phyloP scores from a whole-genome alignment of 35 echinoderm and acorn worm species.

The Hemicentrotus pulcherrimus region DNA sequence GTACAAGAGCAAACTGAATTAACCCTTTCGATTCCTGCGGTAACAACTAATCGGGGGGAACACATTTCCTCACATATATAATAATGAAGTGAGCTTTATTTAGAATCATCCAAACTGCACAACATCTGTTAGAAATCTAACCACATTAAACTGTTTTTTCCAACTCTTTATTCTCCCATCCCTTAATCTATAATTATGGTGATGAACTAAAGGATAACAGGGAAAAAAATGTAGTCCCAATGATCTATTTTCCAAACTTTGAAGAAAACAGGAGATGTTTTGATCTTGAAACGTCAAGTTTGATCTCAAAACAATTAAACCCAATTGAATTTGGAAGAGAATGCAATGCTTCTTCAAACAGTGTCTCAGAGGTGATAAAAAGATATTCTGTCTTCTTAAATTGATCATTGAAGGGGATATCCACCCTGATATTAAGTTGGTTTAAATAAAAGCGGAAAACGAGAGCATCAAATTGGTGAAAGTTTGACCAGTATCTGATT shows the following conservation, averaged over 20 bases:
- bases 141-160: neutral
- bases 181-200: neutral
- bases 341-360: neutral
- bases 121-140: neutral
- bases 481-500: no score
- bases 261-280: neutral
- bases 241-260: neutral
- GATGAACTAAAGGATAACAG: neutral
- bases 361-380: no score
- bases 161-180: neutral
- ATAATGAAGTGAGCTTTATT: neutral
- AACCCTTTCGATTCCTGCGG: neutral
- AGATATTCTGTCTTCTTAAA: no score
- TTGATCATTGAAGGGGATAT: no score
- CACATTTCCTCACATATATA: neutral
- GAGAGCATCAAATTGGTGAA: no score
- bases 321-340: neutral
- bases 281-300: neutral
- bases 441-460: no score
- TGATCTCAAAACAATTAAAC: neutral
- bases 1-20: neutral
- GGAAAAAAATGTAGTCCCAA: neutral
- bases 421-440: no score
- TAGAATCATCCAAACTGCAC: neutral
- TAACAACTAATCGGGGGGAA: neutral